Percentiles rank a stretch among this genome's conserved stretches.
These are phyloP conservation scores for Danio rerio DNA, from an alignment of 2,113 vertebrate genomes.

Conservation along the genomic window GRCz12tu NC_133177.1:44238001-44238500, in stretches of 20 bases:
- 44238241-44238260: neutral
- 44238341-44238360: too few relatives aligned
- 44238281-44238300: neutral
- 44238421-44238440: too few relatives aligned
- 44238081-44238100: slow-evolving; percentile 18
- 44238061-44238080: slow-evolving; percentile 18
- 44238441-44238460: too few relatives aligned
- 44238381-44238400: too few relatives aligned
- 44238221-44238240: neutral
- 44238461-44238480: too few relatives aligned
- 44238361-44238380: too few relatives aligned
- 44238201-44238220: neutral
- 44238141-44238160: neutral
- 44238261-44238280: neutral
- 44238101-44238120: neutral
- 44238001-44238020: slow-evolving; percentile 23
- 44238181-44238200: neutral
- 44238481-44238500: too few relatives aligned
- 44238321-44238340: too few relatives aligned
- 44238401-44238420: too few relatives aligned
- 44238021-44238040: slow-evolving; percentile 28
- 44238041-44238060: slow-evolving; percentile 42
- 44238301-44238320: too few relatives aligned
- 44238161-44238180: neutral
- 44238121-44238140: slow-evolving; percentile 30